Percentiles rank a stretch among this genome's conserved stretches.
These are phyloP conservation scores for Aspidoscelis tigris DNA, from an alignment of 2,113 vertebrate species.

Conservation along the genomic window DNA sequence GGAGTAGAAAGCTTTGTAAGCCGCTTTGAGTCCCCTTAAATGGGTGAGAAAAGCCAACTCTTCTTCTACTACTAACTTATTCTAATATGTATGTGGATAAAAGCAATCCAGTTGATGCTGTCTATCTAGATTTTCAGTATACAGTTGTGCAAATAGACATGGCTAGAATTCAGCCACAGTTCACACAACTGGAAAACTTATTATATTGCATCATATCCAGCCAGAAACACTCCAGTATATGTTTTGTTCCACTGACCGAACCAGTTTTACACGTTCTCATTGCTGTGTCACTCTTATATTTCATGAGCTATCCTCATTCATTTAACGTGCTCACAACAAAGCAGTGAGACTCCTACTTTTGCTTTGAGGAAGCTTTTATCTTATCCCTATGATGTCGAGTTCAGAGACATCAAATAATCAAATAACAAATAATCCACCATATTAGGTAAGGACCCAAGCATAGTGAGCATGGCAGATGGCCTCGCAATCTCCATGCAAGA, in stretches of 20 bases:
- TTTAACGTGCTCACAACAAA: background rate
- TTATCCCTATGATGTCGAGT: no score
- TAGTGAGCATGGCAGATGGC: background rate
- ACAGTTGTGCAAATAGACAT: background rate
- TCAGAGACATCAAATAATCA: no score
- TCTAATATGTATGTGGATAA: no score
- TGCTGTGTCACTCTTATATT: background rate
- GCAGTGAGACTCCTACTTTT: background rate
- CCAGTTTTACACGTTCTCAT: background rate
- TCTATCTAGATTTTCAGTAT: background rate
- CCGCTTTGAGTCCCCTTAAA: no score
- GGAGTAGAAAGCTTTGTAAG: no score
- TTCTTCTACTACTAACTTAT: no score
- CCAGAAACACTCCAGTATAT: background rate
- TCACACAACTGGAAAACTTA: background rate
- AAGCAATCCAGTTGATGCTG: background rate
- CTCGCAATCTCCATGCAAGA: background rate
- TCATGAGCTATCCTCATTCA: background rate
- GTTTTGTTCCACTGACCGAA: conserved; percentile 6
- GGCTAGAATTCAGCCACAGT: background rate
- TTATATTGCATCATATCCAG: background rate
- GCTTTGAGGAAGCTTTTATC: background rate
- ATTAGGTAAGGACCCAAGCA: no score
- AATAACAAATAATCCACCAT: no score
- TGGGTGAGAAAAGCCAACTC: no score